Base-by-base conservation (phyloP, 1,140 invertebrate species). In the Triops cancriformis region DNA sequence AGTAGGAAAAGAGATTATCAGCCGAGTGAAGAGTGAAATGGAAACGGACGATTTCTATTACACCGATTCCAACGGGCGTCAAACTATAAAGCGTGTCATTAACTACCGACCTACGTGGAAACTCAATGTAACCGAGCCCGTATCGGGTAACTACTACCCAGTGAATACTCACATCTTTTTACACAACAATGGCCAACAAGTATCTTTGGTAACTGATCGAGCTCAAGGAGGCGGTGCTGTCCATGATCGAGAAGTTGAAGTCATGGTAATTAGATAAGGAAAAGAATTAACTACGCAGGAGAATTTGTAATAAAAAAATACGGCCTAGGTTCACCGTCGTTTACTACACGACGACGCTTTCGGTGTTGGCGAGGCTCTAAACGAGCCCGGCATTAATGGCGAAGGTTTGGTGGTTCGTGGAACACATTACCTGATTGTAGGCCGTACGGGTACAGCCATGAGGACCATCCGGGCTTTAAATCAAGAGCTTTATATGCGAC, bases 201-300 rank as follows among this genome's bases (percentile, higher is more conserved):
- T 89, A 28, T 86, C 87, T 26, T 81, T 90, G 1, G 79, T 89
- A 26, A 89, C 84, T 72, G 97, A 98, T 84, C 86, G 97, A 77
- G 88, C 93, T 0, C 91, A 98, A 85, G 97, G 96, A 26, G 96
- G 94, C 0, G 86, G 89, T 3, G 95, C 93, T 81, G 85, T 96
- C n/a, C 81, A 85, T 0, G 90, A 90, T 81, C 93, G 93, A 0
- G 87, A 92, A 82, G 82, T 94, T 12, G 92, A 94, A 83, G 81
- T 94, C 0, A 94, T 95, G 93, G 89, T 94, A 88, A 27, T 26
- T 73, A 14, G 45, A 42, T 26, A 12, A 74, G 4, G 41, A 28
- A 18, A 73, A 73, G 26, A 73, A 27, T 37, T 37, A 37, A 2
- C n/a, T n/a, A 45, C 3, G 43, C 11, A 45, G 18, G 43, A 45